phyloP scores from a whole-genome alignment of 2,797 vertebrate species.

The Phataginus tetradactyla region DNA sequence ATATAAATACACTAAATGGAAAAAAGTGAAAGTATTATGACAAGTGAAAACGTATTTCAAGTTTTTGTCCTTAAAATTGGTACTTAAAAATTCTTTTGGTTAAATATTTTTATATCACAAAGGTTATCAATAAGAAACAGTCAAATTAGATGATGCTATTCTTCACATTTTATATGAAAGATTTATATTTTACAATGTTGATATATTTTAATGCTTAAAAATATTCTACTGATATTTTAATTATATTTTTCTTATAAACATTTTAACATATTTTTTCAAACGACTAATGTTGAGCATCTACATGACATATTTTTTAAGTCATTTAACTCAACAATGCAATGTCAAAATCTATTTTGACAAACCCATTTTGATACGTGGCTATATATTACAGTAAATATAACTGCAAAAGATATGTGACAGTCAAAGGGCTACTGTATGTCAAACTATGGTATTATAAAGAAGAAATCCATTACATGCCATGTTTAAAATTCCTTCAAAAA shows the following conservation, averaged over 20 bases:
- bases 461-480: not conserved
- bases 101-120: not conserved
- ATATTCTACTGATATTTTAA: not conserved
- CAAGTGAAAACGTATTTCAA: not conserved
- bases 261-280: not conserved
- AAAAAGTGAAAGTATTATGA: not conserved
- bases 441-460: not conserved
- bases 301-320: not conserved
- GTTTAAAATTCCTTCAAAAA: not conserved
- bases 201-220: not conserved
- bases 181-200: not conserved
- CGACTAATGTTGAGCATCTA: too few species aligned
- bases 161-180: not conserved
- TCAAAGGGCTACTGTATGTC: conserved; percentile 9
- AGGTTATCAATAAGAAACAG: not conserved
- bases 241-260: not conserved
- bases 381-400: not conserved
- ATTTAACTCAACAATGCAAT: conserved; percentile 12
- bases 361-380: not conserved
- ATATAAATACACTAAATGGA: not conserved
- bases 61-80: not conserved
- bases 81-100: not conserved
- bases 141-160: not conserved
- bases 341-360: not conserved
- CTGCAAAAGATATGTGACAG: not conserved